Conservation (phyloP, 2,888 invertebrate genomes). For the Alviniconcha strummeri region DNA sequence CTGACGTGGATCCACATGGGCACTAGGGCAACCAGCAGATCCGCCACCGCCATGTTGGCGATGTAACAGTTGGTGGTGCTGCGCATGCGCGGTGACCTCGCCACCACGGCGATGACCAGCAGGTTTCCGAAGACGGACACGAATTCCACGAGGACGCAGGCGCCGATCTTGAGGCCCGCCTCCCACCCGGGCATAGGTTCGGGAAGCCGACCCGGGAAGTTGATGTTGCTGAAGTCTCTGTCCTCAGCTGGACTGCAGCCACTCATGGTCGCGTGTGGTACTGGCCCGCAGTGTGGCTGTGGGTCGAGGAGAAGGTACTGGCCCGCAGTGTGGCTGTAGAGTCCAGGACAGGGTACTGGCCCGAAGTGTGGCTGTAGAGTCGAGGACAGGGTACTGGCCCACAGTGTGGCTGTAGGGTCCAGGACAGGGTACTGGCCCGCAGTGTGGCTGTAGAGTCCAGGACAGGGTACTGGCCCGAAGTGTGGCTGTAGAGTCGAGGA, state of each 20-base stretch:
- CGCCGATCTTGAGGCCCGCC: conserved; percentile 51
- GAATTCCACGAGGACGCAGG: conserved; percentile 48
- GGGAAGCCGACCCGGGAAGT: conserved; percentile 46
- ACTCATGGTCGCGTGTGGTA: background rate
- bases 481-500: too few relatives aligned
- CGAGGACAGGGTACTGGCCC: too few relatives aligned
- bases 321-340: too few relatives aligned
- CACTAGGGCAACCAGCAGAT: conserved; percentile 72
- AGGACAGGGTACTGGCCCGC: too few relatives aligned
- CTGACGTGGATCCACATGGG: conserved; percentile 87
- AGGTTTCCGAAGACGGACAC: conserved; percentile 60
- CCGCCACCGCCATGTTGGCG: conserved; percentile 66
- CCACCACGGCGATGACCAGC: conserved; percentile 58
- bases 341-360: too few relatives aligned
- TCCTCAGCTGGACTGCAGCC: conserved; percentile 8
- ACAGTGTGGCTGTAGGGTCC: too few relatives aligned
- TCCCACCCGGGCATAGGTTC: conserved; percentile 51
- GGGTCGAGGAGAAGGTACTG: too few relatives aligned
- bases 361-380: too few relatives aligned
- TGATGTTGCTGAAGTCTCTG: conserved; percentile 45
- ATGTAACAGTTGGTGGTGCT: conserved; percentile 70
- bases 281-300: too few relatives aligned
- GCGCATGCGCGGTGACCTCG: conserved; percentile 59
- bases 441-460: too few relatives aligned
- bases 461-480: too few relatives aligned